Conservation (phyloP, 2,888 invertebrate species). For the Diploptera punctata region DNA sequence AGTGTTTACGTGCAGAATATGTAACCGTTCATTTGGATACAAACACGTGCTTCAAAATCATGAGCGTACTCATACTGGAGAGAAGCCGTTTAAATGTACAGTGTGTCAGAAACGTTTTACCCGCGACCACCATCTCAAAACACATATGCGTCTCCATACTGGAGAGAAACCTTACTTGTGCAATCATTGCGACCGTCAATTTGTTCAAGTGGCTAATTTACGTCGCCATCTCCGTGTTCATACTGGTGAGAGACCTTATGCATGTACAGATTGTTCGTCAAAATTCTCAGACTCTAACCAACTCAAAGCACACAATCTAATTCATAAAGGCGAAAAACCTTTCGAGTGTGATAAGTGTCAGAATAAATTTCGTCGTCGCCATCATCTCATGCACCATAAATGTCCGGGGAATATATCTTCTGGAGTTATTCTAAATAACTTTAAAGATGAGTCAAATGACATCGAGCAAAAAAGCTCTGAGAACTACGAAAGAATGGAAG, state of each 20-base stretch:
- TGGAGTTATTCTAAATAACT: not conserved
- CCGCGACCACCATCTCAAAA: conserved; percentile 91
- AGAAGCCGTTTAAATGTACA: conserved; percentile 91
- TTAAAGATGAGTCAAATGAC: not conserved
- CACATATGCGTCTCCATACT: conserved; percentile 90
- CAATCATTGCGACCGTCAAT: conserved; percentile 89
- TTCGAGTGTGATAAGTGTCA: conserved; percentile 83
- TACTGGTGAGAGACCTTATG: conserved; percentile 91
- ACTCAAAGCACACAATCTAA: conserved; percentile 85
- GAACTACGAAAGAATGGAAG: not conserved
- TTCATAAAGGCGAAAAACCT: conserved; percentile 90
- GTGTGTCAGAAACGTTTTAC: conserved; percentile 93
- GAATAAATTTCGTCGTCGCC: conserved; percentile 81
- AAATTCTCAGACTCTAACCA: conserved; percentile 93
- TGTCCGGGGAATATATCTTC: conserved; percentile 61
- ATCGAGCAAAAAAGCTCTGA: not conserved
- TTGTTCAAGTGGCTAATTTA: conserved; percentile 92
- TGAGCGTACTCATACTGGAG: conserved; percentile 93
- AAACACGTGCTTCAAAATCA: conserved; percentile 95
- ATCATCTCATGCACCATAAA: conserved; percentile 86
- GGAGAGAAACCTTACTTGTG: conserved; percentile 94
- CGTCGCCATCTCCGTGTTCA: conserved; percentile 88
- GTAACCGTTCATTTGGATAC: conserved; percentile 89
- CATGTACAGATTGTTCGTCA: conserved; percentile 83
- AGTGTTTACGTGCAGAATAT: conserved; percentile 87